Evolutionary conservation across 2,113 vertebrate genomes (phyloP).

Genomic region (Donacobius atricapilla): DNA sequence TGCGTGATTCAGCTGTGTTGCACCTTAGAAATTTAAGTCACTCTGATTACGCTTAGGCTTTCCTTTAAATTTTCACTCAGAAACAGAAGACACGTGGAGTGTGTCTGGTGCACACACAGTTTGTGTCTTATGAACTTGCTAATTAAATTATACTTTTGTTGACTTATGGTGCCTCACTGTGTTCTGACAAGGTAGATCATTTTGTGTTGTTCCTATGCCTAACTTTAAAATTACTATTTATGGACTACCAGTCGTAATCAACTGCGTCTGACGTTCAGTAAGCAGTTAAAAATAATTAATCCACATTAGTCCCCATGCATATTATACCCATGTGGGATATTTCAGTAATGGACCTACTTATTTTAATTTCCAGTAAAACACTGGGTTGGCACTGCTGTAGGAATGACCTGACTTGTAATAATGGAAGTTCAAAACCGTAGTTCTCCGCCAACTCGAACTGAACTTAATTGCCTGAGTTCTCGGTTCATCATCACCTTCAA

Average conservation of each 20-base stretch:
- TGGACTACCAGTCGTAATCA: not conserved
- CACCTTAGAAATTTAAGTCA: not conserved
- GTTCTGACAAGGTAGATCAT: not conserved
- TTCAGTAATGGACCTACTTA: not conserved
- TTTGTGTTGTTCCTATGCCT: not conserved
- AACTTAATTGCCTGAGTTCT: not conserved
- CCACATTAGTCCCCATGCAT: not conserved
- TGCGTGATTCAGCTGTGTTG: not conserved
- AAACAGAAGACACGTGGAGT: not conserved
- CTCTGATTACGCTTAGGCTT: not conserved
- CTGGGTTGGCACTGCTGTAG: not conserved
- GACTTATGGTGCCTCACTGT: conserved; percentile 3
- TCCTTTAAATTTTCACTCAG: not conserved
- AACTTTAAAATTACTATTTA: not conserved
- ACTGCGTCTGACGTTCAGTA: not conserved
- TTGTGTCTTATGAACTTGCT: conserved; percentile 4
- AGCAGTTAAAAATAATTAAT: not conserved
- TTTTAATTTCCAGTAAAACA: not conserved
- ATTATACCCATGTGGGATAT: not conserved
- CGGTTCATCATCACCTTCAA: conserved; percentile 21
- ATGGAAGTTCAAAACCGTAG: not conserved
- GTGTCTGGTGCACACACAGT: not conserved
- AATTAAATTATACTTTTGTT: conserved; percentile 37
- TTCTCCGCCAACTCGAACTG: not conserved
- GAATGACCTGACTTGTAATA: not conserved